Percentiles rank a stretch among this genome's conserved stretches.
phyloP scores from a whole-genome alignment of 2,888 invertebrate genomes.

The Erebia aethiops region DNA sequence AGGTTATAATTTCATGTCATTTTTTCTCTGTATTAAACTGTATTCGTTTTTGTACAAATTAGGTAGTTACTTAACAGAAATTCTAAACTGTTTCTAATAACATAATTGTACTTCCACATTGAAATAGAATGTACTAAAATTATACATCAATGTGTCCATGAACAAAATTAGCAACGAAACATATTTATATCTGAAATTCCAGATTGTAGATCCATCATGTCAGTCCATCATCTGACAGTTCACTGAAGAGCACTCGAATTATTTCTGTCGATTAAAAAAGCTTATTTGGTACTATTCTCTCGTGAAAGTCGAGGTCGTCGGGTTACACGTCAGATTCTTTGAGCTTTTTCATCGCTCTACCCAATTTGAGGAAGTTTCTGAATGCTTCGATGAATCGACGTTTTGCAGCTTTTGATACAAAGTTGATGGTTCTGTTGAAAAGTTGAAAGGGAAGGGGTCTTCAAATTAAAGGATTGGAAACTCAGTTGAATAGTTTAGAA shows the following conservation, averaged over 20 bases:
- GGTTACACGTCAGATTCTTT: constrained; percentile 60
- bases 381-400: constrained; percentile 13
- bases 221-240: constrained; percentile 11
- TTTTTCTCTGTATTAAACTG: too few species aligned
- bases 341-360: constrained; percentile 49
- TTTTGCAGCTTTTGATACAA: constrained; percentile 12
- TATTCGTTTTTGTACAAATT: too few species aligned
- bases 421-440: constrained; percentile 9
- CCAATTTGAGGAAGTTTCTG: constrained; percentile 48
- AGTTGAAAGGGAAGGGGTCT: background rate
- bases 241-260: constrained; percentile 37
- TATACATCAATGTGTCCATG: background rate
- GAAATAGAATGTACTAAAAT: too few species aligned
- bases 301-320: constrained; percentile 66
- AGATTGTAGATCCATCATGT: background rate
- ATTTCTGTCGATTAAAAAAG: constrained; percentile 49
- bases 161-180: background rate
- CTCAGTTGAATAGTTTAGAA: background rate
- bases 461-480: background rate
- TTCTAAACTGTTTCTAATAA: too few species aligned
- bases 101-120: too few species aligned
- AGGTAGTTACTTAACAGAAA: too few species aligned
- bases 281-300: constrained; percentile 57
- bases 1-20: too few species aligned
- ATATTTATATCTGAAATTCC: background rate